Evolutionary conservation across 2,888 invertebrate genomes (phyloP).

Genomic region (Pseudococcus viburni): DNA sequence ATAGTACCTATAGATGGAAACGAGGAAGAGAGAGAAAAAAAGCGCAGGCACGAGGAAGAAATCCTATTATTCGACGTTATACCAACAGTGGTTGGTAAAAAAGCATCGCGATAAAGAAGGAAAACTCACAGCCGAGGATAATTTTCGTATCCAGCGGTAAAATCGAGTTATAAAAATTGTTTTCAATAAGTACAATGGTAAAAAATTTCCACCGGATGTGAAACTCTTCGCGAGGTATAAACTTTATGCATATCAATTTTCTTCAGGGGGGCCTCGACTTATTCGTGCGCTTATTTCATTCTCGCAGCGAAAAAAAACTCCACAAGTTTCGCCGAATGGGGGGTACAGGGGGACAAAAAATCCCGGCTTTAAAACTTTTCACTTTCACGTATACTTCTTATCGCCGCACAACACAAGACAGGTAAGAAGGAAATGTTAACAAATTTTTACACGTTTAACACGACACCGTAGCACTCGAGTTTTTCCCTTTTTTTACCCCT

Average conservation of each 20-base stretch:
- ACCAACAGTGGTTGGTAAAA: not conserved
- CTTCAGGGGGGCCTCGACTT: not conserved
- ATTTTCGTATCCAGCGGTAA: conserved; percentile 5
- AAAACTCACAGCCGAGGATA: not conserved
- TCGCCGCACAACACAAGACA: not conserved
- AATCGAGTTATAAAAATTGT: conserved; percentile 57
- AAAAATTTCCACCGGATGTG: not conserved
- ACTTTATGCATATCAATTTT: conserved; percentile 45
- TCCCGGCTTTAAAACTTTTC: conserved; percentile 32
- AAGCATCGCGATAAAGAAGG: not conserved
- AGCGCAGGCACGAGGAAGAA: not conserved
- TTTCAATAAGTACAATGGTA: not conserved
- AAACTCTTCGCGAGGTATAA: not conserved
- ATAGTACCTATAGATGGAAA: not conserved
- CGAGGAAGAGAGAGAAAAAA: not conserved
- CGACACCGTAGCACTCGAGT: not conserved
- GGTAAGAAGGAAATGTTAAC: conserved; percentile 14
- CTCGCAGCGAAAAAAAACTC: not conserved
- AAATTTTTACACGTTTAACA: conserved; percentile 48
- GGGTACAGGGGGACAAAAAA: not conserved
- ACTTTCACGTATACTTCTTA: conserved; percentile 38
- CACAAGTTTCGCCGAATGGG: not conserved
- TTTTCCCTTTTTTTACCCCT: not conserved
- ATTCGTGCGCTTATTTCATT: conserved; percentile 6
- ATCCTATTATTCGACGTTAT: not conserved